Percentiles rank a stretch among this genome's conserved stretches.
Conservation (phyloP, 2,888 invertebrate genomes). For the Desoria tigrina region DNA sequence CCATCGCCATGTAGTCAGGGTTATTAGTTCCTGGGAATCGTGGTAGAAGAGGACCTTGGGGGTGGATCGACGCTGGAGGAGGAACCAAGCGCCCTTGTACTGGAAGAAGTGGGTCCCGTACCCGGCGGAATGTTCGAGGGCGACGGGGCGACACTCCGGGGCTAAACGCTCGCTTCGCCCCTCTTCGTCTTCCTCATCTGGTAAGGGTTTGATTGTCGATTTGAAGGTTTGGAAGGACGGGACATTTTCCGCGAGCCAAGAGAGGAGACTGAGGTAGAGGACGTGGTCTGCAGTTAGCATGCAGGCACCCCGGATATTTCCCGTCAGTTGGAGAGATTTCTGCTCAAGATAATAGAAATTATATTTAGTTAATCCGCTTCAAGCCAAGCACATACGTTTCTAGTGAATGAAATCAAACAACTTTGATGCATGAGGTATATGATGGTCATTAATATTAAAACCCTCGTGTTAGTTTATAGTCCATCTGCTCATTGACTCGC, state of each 20-base stretch:
- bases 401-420: no score
- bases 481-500: no score
- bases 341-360: neutral
- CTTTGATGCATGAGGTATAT: no score
- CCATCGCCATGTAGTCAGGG: conserved; percentile 22
- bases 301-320: neutral
- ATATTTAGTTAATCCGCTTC: no score
- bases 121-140: neutral
- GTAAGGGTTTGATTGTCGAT: neutral
- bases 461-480: no score
- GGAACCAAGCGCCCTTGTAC: conserved; percentile 29
- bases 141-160: neutral
- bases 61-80: conserved; percentile 17
- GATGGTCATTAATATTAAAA: no score
- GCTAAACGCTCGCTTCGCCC: neutral
- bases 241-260: neutral
- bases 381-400: no score
- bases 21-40: conserved; percentile 29
- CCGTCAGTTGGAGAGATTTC: neutral
- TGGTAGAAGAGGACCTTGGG: conserved; percentile 10
- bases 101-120: conserved; percentile 5
- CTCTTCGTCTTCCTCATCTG: neutral
- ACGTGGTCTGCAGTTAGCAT: neutral
- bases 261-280: neutral
- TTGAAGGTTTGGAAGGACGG: neutral